These are phyloP conservation scores for Sakesphorus luctuosus DNA, from an alignment of 2,113 vertebrate genomes.

Conservation along the genomic window DNA sequence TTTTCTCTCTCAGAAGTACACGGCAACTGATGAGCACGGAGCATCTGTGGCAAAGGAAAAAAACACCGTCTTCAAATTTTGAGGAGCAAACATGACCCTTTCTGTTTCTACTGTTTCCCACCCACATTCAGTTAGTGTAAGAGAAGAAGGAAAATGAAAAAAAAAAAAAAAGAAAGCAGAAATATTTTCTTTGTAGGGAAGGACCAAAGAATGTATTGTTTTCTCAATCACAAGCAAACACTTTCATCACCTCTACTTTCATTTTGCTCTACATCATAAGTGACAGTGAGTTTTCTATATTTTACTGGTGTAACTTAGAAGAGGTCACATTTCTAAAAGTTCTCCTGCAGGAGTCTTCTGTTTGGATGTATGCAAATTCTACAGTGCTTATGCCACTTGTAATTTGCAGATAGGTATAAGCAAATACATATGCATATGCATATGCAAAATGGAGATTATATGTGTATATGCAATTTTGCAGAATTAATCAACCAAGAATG, in stretches of 20 bases:
- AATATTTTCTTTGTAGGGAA: background rate
- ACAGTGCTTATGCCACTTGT: background rate
- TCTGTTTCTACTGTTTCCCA: slow-evolving; percentile 48
- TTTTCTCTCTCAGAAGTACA: slow-evolving; percentile 64
- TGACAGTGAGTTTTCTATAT: background rate
- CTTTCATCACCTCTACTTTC: background rate
- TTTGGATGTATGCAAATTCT: slow-evolving; percentile 42
- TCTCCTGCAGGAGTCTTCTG: background rate
- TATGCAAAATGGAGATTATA: slow-evolving; percentile 36
- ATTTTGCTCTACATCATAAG: slow-evolving; percentile 31
- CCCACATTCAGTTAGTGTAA: slow-evolving; percentile 31
- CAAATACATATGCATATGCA: background rate
- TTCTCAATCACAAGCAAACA: background rate
- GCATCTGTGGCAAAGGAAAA: slow-evolving; percentile 61
- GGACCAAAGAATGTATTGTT: background rate
- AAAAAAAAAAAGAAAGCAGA: background rate
- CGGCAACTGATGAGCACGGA: slow-evolving; percentile 55
- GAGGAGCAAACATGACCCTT: slow-evolving; percentile 65
- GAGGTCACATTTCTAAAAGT: slow-evolving; percentile 8
- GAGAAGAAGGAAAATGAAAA: background rate
- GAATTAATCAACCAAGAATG: slow-evolving; percentile 22
- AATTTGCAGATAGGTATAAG: slow-evolving; percentile 51
- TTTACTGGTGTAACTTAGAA: background rate
- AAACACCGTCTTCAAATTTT: slow-evolving; percentile 53
- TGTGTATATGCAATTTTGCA: background rate